These are phyloP conservation scores for Glareola pratincola DNA, from an alignment of 2,113 vertebrate genomes.

Conservation along the genomic window DNA sequence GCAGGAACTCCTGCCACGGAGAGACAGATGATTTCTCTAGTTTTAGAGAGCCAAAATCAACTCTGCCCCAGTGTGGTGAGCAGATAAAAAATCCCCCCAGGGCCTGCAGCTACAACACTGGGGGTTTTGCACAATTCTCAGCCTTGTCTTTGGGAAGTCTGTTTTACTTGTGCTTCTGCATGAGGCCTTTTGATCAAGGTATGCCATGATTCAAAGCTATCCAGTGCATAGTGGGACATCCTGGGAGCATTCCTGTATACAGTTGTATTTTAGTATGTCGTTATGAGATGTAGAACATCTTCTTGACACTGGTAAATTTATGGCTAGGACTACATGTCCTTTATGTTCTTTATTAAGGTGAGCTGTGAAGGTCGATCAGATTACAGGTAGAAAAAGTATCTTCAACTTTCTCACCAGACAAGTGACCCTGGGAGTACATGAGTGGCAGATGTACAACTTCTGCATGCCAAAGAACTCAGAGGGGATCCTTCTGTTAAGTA, in stretches of 20 bases:
- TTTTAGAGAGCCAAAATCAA: neutral
- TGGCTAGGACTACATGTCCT: neutral
- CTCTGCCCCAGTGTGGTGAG: neutral
- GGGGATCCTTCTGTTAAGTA: neutral
- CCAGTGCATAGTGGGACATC: neutral
- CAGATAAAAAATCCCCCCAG: neutral
- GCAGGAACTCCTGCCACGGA: neutral
- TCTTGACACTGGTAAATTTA: neutral
- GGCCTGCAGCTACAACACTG: neutral
- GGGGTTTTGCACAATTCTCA: neutral
- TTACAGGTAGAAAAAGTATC: neutral
- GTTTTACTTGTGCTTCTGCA: neutral
- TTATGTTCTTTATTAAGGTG: neutral
- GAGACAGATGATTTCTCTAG: neutral
- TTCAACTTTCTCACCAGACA: neutral
- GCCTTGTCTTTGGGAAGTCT: neutral
- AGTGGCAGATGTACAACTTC: neutral
- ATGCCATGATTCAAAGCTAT: neutral
- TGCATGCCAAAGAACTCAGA: neutral
- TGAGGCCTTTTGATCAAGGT: neutral
- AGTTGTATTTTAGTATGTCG: rapidly evolving
- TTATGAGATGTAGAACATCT: neutral
- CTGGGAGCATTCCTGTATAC: neutral
- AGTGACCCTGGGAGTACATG: neutral
- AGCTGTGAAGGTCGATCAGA: neutral